Evolutionary conservation across 2,888 invertebrate species (phyloP), one percentile per base, ranked within the genome.

Genomic region (Palloptera scutellata): DNA sequence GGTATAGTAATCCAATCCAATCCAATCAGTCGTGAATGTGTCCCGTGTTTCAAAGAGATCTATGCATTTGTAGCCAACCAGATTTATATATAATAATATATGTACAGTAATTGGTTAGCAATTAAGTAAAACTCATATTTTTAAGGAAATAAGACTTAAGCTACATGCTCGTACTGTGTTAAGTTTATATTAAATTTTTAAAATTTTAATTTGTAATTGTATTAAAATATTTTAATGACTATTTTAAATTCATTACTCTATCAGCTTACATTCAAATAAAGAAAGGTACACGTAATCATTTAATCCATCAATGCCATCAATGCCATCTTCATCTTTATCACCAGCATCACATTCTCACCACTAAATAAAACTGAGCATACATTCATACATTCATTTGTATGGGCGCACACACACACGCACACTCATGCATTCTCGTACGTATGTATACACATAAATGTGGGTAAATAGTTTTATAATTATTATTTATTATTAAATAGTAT

Each of bases 261-360:
- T 17, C 12, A 55, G 40, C 55, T 55, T 55, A 54, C 52, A 9
- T 20, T 10, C 60, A 61, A 48, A 55, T 42, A 52, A 65, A 40
- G 12, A 15, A 69, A 51, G 58, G 51, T 30, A 30, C 6, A 30
- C 30, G 6, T 30, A 30, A 4, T 30, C 30, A 30, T 30, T 30
- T 30, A 20, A 40, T 43, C 42, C 45, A 63, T 68, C 42, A 45
- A 20, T 43, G 30, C 42, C 45, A 63, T 68, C 42, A 45, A 20
- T 43, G 30, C 20, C 70, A 67, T 69, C 61, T 61, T 61, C 54
- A 64, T 72, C 66, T 64, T 70, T 61, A 15, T 51, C 19, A n/a
- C 30, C 6, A 59, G 62, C 58, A 64, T 52, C 52, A 40, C 30
- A 30, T 30, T 30, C n/a, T n/a, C 30, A 30, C 6, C 30, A 30